These are phyloP conservation scores for Garra rufa DNA, from an alignment of 2,113 vertebrate species.

Conservation along the genomic window DNA sequence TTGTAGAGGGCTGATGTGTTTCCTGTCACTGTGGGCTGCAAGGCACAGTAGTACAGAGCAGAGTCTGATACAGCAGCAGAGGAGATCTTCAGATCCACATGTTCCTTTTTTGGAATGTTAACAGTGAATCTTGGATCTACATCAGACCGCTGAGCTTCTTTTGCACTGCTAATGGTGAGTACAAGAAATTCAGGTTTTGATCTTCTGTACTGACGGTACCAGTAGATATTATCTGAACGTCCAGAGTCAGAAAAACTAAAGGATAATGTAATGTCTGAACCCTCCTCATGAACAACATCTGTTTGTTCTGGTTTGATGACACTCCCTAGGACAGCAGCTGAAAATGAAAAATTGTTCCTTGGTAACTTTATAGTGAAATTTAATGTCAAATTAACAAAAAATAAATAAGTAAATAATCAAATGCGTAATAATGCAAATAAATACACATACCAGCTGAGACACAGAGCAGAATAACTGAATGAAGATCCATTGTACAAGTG, in stretches of 20 bases:
- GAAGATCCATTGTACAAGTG: too few relatives aligned
- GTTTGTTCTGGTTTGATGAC: too few relatives aligned
- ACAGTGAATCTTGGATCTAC: neutral
- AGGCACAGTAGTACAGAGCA: neutral
- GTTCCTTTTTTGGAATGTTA: neutral
- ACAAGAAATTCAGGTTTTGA: conserved; percentile 1
- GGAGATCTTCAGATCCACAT: neutral
- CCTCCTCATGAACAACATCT: too few relatives aligned
- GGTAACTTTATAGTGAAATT: too few relatives aligned
- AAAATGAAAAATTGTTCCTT: too few relatives aligned
- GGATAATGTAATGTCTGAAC: neutral
- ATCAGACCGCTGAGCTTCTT: neutral
- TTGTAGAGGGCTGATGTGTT: neutral
- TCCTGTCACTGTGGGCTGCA: neutral
- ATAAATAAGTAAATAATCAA: too few relatives aligned
- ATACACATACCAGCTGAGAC: too few relatives aligned
- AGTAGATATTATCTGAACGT: neutral
- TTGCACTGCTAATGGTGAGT: neutral
- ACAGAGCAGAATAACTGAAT: too few relatives aligned
- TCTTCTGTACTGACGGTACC: neutral
- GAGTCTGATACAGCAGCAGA: neutral
- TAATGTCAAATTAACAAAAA: too few relatives aligned
- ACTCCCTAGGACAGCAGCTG: too few relatives aligned
- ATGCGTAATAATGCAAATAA: too few relatives aligned
- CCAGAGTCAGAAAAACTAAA: neutral